Base-by-base conservation (phyloP, 2,888 invertebrate genomes). In the Orchestes rusci region DNA sequence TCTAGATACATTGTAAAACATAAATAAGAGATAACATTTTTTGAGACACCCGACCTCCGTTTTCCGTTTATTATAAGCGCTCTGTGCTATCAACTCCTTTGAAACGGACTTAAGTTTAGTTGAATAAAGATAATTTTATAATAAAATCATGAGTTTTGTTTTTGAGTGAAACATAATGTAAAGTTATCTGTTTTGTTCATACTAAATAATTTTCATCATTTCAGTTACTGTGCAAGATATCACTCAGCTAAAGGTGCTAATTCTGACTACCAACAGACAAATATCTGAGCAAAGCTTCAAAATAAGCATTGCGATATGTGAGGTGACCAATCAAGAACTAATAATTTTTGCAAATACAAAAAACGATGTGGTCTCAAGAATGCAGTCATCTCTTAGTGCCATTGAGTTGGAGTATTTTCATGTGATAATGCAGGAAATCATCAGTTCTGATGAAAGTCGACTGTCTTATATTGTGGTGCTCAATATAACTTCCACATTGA, bases 381-480 rank as follows among this genome's bases (percentile, higher is more conserved):
- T 57, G 16, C 65, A 65, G 51, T 52, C 50, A 33, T 47, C 45
- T 3, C 63, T 56, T 51, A 55, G 56, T 10, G 35, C 54, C 13
- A 23, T 54, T 23, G 62, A 65, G 44, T 41, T 63, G 15, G 62
- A 65, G 51, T 65, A 64, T 52, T 66, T 66, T 43, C 61, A 64
- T 49, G 51, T 51, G 8, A 55, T 65, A 36, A 29, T 66, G 18
- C 55, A 61, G 35, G 62, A 63, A 56, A 58, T 65, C 50, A 30
- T 65, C 3, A 47, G 45, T 17, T 51, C 55, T 3, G 59, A 42
- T 8, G 53, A 59, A 10, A 57, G 61, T 39, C 55, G 53, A 45
- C 34, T 65, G n/a, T 46, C 54, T 7, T 57, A 53, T 35, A 56
- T 58, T 16, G 48, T 52, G 29, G 60, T 60, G 40, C 53, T 61